Base-by-base conservation (phyloP, 2,888 invertebrate species). In the Cerastis leucographa region DNA sequence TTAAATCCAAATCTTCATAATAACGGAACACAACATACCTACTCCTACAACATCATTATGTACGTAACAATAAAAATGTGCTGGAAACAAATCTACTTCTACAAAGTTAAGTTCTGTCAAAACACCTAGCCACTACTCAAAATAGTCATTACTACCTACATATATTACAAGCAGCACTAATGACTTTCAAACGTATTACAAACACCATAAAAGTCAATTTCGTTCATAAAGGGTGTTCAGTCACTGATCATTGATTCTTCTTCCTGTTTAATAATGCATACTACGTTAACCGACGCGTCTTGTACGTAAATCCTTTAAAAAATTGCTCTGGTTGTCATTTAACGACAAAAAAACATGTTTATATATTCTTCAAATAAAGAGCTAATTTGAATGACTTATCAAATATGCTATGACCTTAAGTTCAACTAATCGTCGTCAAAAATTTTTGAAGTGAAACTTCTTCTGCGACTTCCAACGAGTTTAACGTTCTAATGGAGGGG, bases 221-320 rank as follows among this genome's bases (percentile, higher is more conserved):
- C 12, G 29, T 46, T 51, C 56, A 40, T 54, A 61, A 64, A 66
- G 29, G 49, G 44, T 75, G 61, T 84, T 86, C 73, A 84, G 84
- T 86, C 87, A 84, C 42, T 51, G 74, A 73, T 78, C 74, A 73
- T 54, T 66, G 64, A 72, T 49, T 61, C 14, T n/a, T 14, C 12
- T 7, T 35, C 56, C 61, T 71, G 65, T 69, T 74, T 14, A 78
- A 76, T 76, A 76, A 76, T 77, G 59, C 62, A 82, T 61, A 17
- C 0, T 9, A 22, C 12, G 42, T 59, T 69, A 71, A 79, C 46
- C 25, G 62, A 46, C 73, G 42, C 42, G 17, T 44, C 7, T 49
- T 62, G 64, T 54, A 51, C 29, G 61, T 42, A 44, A 68, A 72
- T 71, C 66, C n/a, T 84, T 25, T 8, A 67, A 68, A 61, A 74